Conservation (phyloP, 2,888 invertebrate genomes). For the Caenorhabditis angaria region DNA sequence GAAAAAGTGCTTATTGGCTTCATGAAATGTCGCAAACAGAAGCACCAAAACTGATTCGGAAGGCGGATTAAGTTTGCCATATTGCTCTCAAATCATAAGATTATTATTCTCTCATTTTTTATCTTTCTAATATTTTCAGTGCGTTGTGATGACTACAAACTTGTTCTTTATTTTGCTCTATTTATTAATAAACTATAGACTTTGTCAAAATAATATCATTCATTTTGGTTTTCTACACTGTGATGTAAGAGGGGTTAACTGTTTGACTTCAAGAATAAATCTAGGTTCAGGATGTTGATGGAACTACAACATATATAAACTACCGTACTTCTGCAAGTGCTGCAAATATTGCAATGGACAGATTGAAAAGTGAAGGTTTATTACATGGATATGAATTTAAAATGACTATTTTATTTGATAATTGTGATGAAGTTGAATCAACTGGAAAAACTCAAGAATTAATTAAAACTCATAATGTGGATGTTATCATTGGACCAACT, state of each 20-base stretch:
- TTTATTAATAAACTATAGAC: too few relatives aligned
- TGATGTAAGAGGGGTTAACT: neutral
- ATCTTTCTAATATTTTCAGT: too few relatives aligned
- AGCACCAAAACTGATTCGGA: too few relatives aligned
- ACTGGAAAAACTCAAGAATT: neutral
- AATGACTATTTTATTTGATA: neutral
- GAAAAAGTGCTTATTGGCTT: too few relatives aligned
- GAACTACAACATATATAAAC: neutral
- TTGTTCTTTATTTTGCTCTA: too few relatives aligned
- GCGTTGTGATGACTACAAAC: too few relatives aligned
- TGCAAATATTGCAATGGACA: neutral
- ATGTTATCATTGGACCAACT: slow-evolving; percentile 8
- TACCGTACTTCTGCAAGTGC: neutral
- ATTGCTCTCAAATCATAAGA: too few relatives aligned
- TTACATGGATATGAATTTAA: neutral
- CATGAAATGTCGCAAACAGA: too few relatives aligned
- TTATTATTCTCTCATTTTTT: too few relatives aligned
- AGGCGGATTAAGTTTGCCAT: too few relatives aligned
- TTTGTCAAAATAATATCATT: too few relatives aligned
- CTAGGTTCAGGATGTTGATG: neutral
- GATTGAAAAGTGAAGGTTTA: neutral
- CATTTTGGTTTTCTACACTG: neutral
- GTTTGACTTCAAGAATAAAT: neutral
- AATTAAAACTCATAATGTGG: neutral
- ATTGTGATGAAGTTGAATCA: neutral